Conservation (phyloP, 2,113 vertebrate genomes). For the Ancistrus triradiatus region DNA sequence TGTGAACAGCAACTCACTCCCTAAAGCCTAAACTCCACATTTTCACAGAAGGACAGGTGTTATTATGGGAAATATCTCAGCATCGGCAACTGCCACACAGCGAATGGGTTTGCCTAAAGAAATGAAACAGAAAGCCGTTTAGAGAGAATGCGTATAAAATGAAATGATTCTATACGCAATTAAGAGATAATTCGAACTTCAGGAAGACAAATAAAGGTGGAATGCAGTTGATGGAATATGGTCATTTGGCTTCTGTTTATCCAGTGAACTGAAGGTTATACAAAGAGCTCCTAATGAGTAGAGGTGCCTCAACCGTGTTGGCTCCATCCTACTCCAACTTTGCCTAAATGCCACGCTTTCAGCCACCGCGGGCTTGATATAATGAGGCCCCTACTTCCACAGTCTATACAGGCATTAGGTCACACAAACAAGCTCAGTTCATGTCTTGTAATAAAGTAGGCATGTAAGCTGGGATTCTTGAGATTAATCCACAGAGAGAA, state of each 20-base stretch:
- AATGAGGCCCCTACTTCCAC: conserved; percentile 32
- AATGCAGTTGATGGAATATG: no score
- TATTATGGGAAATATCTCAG: not conserved
- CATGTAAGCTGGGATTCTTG: no score
- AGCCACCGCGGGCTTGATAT: conserved; percentile 15
- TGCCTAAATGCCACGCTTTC: conserved; percentile 23
- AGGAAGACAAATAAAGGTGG: not conserved
- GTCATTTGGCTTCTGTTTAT: no score
- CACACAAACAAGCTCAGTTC: conserved; percentile 31
- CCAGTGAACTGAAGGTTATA: conserved; percentile 13
- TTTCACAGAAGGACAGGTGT: not conserved
- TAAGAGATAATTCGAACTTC: not conserved
- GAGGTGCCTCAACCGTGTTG: conserved; percentile 19
- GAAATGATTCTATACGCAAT: no score
- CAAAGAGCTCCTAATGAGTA: conserved; percentile 44
- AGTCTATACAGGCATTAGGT: conserved; percentile 17
- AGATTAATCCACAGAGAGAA: conserved; percentile 1
- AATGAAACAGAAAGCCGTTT: no score
- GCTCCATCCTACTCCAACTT: conserved; percentile 12
- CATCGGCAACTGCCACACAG: not conserved
- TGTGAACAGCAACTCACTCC: not conserved
- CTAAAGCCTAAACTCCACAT: not conserved
- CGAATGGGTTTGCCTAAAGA: no score
- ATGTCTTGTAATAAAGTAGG: no score
- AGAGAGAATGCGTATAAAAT: no score